phyloP scores from a whole-genome alignment of 2,797 vertebrate species.

The Mionectes olivaceus region DNA sequence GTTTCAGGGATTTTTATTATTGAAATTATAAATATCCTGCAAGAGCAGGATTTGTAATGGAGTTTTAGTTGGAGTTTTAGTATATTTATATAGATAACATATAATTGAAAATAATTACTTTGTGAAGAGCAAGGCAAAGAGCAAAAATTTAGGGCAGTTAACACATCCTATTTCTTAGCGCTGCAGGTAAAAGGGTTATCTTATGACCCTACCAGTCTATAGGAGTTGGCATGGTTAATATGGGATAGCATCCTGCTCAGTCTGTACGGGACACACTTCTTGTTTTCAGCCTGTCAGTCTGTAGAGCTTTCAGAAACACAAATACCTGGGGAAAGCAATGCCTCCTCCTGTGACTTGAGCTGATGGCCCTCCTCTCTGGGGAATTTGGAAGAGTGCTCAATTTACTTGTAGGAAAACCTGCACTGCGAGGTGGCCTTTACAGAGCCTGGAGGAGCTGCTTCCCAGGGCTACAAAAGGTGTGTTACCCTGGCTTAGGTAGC shows the following conservation, averaged over 20 bases:
- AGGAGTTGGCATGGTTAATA: not conserved
- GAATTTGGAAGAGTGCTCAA: not conserved
- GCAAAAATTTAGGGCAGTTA: not conserved
- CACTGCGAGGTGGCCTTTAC: not conserved
- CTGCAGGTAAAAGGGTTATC: not conserved
- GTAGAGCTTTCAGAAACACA: not conserved
- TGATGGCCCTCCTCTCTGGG: not conserved
- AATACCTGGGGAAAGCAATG: not conserved
- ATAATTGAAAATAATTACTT: conserved; percentile 12
- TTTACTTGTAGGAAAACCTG: not conserved
- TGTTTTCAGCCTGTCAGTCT: not conserved
- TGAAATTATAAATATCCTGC: not conserved
- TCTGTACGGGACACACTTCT: not conserved
- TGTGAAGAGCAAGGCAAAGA: not conserved
- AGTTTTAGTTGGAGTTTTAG: not conserved
- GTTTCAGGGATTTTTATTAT: not conserved
- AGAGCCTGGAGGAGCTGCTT: not conserved
- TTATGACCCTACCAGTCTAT: not conserved
- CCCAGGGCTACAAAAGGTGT: not conserved
- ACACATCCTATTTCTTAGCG: not conserved
- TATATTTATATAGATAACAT: not conserved
- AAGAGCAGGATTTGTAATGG: conserved; percentile 8
- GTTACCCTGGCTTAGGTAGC: not conserved
- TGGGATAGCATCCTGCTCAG: not conserved
- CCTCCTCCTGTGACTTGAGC: not conserved